A percentile compares a stretch with the other conserved stretches of the same genome.
These are phyloP conservation scores for Epicauta chinensis DNA, from an alignment of 1,140 invertebrate species.

Conservation along the genomic window DNA sequence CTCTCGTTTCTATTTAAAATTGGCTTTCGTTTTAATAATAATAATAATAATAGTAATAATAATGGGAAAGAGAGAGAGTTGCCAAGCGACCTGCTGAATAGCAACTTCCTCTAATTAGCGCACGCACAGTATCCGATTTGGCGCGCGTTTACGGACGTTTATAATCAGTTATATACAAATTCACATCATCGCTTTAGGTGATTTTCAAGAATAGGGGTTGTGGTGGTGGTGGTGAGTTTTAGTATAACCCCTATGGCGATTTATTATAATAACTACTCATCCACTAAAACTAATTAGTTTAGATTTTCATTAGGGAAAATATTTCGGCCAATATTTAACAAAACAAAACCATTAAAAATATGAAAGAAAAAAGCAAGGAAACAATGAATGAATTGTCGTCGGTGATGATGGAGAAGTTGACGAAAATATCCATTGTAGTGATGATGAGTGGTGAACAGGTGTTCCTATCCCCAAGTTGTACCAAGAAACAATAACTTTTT, in stretches of 20 bases:
- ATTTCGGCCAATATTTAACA: neutral
- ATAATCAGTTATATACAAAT: slow-evolving; percentile 17
- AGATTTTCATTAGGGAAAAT: neutral
- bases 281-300: slow-evolving; percentile 1
- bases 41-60: no score
- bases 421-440: no score
- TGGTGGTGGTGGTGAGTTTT: neutral
- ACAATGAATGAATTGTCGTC: no score
- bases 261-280: neutral
- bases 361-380: no score
- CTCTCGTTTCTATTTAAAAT: no score
- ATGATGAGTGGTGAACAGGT: no score
- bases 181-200: slow-evolving; percentile 9
- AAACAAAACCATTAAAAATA: no score
- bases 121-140: slow-evolving; percentile 27
- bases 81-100: slow-evolving; percentile 21
- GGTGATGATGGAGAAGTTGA: no score
- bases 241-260: neutral
- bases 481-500: no score
- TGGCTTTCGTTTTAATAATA: no score
- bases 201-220: neutral
- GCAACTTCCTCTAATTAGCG: slow-evolving; percentile 27
- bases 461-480: no score
- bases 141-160: slow-evolving; percentile 14
- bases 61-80: slow-evolving; percentile 9